Evolutionary conservation across 2,113 vertebrate genomes (phyloP), one percentile per base, ranked within the genome.

Genomic region (Diadophis punctatus): DNA sequence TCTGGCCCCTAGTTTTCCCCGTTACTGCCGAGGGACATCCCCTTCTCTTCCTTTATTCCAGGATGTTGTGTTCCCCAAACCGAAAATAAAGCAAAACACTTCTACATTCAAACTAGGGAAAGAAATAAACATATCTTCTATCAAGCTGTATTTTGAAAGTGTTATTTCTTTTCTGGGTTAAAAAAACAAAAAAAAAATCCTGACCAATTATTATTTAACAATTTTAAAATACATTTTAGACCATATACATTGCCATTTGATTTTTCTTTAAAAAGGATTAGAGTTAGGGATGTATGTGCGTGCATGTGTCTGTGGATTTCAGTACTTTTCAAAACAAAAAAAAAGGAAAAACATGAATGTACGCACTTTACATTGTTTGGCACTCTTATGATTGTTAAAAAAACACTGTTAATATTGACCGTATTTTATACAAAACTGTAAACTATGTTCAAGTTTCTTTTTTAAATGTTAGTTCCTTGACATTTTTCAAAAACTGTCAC

Each of bases 401-500:
- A 96, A 96, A 95, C 96, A 95, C 96, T 95, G 93, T 93, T 90
- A 92, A 90, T 94, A 96, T 95, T 95, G 93, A 94, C 93, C 95
- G 95, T 91, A 91, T 90, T 95, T 96, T 95, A 90, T 97, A 96
- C 96, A 97, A 97, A 97, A 96, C 18, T 96, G 96, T 97, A 96
- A 97, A 96, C 95, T 95, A 68, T 96, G 96, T 97, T 97, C 95
- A 97, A 95, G 94, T 95, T 92, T 93, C 68, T 94, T 95, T 80
- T 90, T 95, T 93, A 91, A 68, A 90, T 56, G 92, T 90, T 90
- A 96, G 93, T 55, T 94, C 91, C 85, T 52, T 48, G 0, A 80
- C 86, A 90, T 68, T 46, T 91, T 95, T 94, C 96, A 95, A 96
- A 97, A 96, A 96, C 93, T 93, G 92, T 91, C 93, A 85, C 55